Evolutionary conservation across 2,888 invertebrate genomes (phyloP), one percentile per base, ranked within the genome.

Genomic region (Aromia moschata): DNA sequence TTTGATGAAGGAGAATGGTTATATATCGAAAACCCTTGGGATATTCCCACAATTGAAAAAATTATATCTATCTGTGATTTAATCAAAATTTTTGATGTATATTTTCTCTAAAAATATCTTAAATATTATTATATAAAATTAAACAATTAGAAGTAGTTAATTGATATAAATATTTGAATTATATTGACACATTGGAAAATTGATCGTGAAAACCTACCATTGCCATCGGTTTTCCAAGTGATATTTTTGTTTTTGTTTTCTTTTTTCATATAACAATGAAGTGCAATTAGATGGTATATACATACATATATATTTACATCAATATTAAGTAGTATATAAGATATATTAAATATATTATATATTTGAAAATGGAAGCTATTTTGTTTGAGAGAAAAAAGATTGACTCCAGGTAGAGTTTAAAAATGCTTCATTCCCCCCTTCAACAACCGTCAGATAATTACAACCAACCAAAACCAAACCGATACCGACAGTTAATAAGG

Each of bases 351-450:
- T 80, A 80, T 82, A 81, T 82, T 81, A 81, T 82, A 81, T 82
- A 82, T 82, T 80, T 82, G 78, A 79, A 79, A 80, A 76, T 74
- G 80, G 79, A 81, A 81, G 80, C 83, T 84, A 84, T 84, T 84
- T 84, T 84, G 84, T 84, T 85, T 83, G 85, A 85, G 85, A 85
- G 85, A 85, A 84, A 84, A 83, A 85, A 86, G 85, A 86, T 85
- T 86, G 85, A 86, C 83, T 79, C 78, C 76, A 79, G 80, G 79
- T 80, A 80, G 79, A 80, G 79, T 79, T 79, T 77, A 77, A 76
- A 75, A 79, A 78, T 78, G 79, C 79, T 81, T 80, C 76, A 79
- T 74, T 70, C 68, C 70, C n/a, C 73, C 78, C 74, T 74, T 77
- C 79, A 81, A 81, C 78, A 79, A 81, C 80, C 81, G 80, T 80